These are phyloP conservation scores for Patiria pectinifera DNA, from an alignment of 53 echinoderm and acorn worm species.

Conservation along the genomic window DNA sequence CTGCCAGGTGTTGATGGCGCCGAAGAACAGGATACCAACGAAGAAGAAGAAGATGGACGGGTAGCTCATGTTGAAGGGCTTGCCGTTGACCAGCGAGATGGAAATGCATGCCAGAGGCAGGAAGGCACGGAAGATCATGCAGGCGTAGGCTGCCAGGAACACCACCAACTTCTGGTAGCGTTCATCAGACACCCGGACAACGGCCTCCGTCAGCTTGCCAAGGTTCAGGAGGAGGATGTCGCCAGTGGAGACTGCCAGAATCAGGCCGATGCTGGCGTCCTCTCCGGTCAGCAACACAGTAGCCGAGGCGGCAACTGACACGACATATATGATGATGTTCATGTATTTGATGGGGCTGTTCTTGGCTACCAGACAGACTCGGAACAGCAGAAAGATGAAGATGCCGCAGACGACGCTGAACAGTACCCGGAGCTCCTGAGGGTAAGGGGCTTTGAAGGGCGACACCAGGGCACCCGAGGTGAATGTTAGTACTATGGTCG, in stretches of 20 bases:
- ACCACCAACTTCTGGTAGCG: constrained; percentile 64
- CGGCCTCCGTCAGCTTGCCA: constrained; percentile 67
- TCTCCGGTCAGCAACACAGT: constrained; percentile 66
- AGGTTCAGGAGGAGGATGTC: constrained; percentile 70
- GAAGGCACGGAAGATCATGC: constrained; percentile 76
- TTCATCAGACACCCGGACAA: constrained; percentile 58
- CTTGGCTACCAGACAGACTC: constrained; percentile 52
- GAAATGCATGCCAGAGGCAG: constrained; percentile 71
- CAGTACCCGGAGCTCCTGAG: constrained; percentile 36
- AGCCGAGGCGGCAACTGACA: constrained; percentile 68
- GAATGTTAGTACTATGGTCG: constrained; percentile 55
- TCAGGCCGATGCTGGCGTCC: constrained; percentile 76
- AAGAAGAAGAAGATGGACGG: constrained; percentile 79
- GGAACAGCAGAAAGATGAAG: constrained; percentile 60
- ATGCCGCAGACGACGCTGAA: constrained; percentile 47
- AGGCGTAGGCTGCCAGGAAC: constrained; percentile 70
- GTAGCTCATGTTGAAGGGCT: constrained; percentile 77
- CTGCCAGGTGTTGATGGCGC: constrained; percentile 88
- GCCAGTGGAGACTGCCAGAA: constrained; percentile 73
- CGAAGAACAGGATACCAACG: constrained; percentile 81
- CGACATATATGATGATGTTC: constrained; percentile 70
- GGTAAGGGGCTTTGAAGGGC: constrained; percentile 37
- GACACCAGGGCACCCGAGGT: constrained; percentile 39
- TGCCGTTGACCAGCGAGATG: constrained; percentile 74
- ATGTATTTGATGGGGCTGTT: constrained; percentile 69